Evolutionary conservation across 2,113 vertebrate genomes (phyloP).

Genomic region (Ptychochromis oligacanthus): DNA sequence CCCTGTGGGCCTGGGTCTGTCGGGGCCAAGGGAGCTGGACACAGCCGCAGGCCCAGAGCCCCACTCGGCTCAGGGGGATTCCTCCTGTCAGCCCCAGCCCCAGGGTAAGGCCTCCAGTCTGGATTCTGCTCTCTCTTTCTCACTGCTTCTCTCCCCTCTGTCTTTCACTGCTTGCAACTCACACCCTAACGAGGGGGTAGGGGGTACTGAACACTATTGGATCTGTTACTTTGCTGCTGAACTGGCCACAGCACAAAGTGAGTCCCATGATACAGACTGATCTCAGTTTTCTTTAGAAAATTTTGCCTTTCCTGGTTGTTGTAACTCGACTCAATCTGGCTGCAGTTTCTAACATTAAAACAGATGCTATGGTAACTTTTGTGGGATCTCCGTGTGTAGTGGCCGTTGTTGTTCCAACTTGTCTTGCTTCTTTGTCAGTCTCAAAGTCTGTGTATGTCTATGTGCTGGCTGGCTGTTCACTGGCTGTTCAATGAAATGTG

Average conservation of each 20-base stretch:
- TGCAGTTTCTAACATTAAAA: neutral
- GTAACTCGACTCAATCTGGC: neutral
- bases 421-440: slow-evolving; percentile 10
- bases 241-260: slow-evolving; percentile 3
- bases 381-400: neutral
- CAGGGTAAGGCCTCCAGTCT: slow-evolving; percentile 91
- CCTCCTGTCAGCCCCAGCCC: slow-evolving; percentile 76
- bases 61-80: slow-evolving; percentile 47
- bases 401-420: neutral
- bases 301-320: neutral
- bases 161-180: slow-evolving; percentile 55
- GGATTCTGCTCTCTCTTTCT: slow-evolving; percentile 63
- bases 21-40: slow-evolving; percentile 47
- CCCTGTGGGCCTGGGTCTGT: slow-evolving; percentile 53
- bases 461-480: slow-evolving; percentile 23
- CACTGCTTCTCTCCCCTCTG: slow-evolving; percentile 45
- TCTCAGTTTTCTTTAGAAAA: neutral
- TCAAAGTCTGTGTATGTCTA: slow-evolving; percentile 6
- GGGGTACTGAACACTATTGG: too few species aligned
- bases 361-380: neutral
- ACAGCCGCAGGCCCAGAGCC: slow-evolving; percentile 51
- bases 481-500: slow-evolving; percentile 14
- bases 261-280: neutral
- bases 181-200: slow-evolving; percentile 54
- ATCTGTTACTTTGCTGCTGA: neutral